Percentiles rank a stretch among this genome's conserved stretches.
phyloP scores from a whole-genome alignment of 2,797 vertebrate genomes.

The Loris lydekkerianus region DNA sequence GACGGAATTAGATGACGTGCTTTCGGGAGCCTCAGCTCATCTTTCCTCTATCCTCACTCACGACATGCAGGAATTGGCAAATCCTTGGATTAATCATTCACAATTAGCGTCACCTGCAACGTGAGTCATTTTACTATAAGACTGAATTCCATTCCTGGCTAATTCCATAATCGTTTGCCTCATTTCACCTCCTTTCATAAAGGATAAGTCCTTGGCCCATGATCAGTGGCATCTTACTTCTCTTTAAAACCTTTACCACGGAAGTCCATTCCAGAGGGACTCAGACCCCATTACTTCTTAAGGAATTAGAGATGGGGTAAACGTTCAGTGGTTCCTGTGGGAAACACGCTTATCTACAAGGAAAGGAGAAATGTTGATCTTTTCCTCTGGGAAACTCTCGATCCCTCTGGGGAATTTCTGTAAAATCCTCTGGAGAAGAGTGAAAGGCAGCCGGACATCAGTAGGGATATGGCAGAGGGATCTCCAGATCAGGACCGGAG shows the following conservation, averaged over 20 bases:
- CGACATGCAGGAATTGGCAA: fast-evolving
- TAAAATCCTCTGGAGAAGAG: background rate
- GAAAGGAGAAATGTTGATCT: fast-evolving
- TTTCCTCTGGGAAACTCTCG: background rate
- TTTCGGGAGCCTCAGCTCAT: fast-evolving
- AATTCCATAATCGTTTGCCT: slow-evolving; percentile 32
- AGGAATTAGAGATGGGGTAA: background rate
- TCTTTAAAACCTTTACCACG: background rate
- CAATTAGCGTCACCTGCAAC: background rate
- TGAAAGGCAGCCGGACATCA: fast-evolving
- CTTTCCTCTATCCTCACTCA: fast-evolving
- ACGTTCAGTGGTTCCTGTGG: fast-evolving
- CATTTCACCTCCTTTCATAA: background rate
- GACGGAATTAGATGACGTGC: no score
- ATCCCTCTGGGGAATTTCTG: background rate
- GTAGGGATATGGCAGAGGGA: fast-evolving
- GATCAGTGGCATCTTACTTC: slow-evolving; percentile 6
- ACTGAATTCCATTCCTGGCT: background rate
- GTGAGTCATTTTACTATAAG: background rate
- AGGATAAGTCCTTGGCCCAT: slow-evolving; percentile 5
- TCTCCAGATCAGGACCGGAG: fast-evolving
- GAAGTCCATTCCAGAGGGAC: background rate
- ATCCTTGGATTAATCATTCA: background rate
- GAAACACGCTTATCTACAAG: fast-evolving
- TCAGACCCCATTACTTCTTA: background rate